Percentiles rank a stretch among this genome's conserved stretches.
Conservation (phyloP, 2,888 invertebrate species). For the Ectropis crepuscularia region DNA sequence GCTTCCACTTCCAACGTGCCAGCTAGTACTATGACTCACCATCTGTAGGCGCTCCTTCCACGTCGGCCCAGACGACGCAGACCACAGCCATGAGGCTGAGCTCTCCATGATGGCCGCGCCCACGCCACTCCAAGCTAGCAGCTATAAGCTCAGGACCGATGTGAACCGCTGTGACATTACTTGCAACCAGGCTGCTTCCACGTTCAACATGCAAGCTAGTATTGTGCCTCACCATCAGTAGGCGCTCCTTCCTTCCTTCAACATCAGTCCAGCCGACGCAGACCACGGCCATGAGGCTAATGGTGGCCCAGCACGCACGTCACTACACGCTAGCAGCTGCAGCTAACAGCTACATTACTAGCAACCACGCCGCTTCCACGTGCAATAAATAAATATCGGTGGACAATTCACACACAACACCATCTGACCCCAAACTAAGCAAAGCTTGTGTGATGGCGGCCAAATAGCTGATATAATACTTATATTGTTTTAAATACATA, state of each 20-base stretch:
- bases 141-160: slow-evolving; percentile 86
- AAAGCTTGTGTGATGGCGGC: slow-evolving; percentile 76
- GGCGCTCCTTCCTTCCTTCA: too few relatives aligned
- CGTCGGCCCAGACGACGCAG: slow-evolving; percentile 93
- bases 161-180: slow-evolving; percentile 89
- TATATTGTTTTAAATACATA: too few relatives aligned
- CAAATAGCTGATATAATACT: too few relatives aligned
- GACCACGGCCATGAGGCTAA: slow-evolving; percentile 92
- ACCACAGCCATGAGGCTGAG: slow-evolving; percentile 93
- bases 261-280: slow-evolving; percentile 93
- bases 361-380: slow-evolving; percentile 93
- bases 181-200: slow-evolving; percentile 93
- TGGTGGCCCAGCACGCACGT: slow-evolving; percentile 92
- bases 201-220: slow-evolving; percentile 91
- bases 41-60: slow-evolving; percentile 88
- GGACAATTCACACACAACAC: too few relatives aligned
- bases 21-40: slow-evolving; percentile 61
- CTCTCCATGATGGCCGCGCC: slow-evolving; percentile 92
- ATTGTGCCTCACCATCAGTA: slow-evolving; percentile 90
- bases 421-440: slow-evolving; percentile 59
- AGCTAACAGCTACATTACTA: slow-evolving; percentile 87
- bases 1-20: too few relatives aligned
- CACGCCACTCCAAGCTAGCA: slow-evolving; percentile 94
- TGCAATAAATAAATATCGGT: slow-evolving; percentile 86
- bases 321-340: slow-evolving; percentile 94